phyloP scores from a whole-genome alignment of 2,888 invertebrate species.

The Latrodectus elegans region DNA sequence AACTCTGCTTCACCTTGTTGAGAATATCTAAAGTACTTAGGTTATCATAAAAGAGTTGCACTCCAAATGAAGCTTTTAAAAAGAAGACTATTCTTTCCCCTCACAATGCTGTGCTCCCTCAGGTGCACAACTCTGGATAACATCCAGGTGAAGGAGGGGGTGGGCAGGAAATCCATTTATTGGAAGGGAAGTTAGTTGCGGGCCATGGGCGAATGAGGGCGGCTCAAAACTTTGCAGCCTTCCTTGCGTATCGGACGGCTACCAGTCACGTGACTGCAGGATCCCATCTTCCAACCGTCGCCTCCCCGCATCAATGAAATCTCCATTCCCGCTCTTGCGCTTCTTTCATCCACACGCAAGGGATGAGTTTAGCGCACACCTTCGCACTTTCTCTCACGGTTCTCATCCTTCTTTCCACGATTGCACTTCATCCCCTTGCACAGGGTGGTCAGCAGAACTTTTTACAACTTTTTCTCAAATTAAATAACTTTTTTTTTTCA shows the following conservation, averaged over 20 bases:
- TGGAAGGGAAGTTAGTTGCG: constrained; percentile 3
- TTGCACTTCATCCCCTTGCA: not conserved
- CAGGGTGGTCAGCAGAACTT: not conserved
- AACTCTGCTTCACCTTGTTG: too few species aligned
- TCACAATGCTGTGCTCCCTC: too few species aligned
- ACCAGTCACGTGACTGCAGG: constrained; percentile 50
- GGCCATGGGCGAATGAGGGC: constrained; percentile 4
- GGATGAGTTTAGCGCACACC: constrained; percentile 7
- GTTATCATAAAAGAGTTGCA: too few species aligned
- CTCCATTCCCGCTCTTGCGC: constrained; percentile 33
- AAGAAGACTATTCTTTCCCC: too few species aligned
- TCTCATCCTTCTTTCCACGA: not conserved
- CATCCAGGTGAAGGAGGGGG: too few species aligned
- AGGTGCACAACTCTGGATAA: too few species aligned
- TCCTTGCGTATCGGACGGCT: constrained; percentile 35
- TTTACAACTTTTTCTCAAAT: not conserved
- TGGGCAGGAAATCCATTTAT: not conserved
- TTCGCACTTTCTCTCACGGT: not conserved
- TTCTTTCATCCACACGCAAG: constrained; percentile 7
- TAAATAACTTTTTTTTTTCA: not conserved
- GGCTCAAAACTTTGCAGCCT: constrained; percentile 44
- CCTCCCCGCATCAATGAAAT: constrained; percentile 54
- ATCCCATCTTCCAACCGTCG: constrained; percentile 28
- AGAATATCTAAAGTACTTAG: too few species aligned
- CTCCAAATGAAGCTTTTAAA: too few species aligned